Evolutionary conservation across 30 jellyfish, hydroid and myxozoan species (phyloP), one percentile per base, ranked within the genome.

Genomic region (Chironex yamaguchii): DNA sequence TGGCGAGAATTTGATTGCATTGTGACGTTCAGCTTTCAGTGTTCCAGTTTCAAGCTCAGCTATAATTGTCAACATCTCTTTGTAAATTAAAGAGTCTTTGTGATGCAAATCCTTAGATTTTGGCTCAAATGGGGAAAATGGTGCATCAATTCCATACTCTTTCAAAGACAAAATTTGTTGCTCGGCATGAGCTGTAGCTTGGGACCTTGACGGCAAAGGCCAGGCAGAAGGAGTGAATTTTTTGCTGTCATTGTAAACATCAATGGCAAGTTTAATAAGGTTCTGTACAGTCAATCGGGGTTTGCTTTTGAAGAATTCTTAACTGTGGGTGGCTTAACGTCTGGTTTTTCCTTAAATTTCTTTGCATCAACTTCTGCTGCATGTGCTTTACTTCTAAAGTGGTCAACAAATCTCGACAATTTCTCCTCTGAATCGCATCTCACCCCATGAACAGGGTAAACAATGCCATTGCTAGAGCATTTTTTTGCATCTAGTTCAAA

Each of bases 341-440:
- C 25, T 35, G 36, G n/a, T 34, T 36, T 73, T 49, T 73, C 86
- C 32, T 29, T 73, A 25, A 73, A 34, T 22, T 17, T 73, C 1
- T 49, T 34, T 73, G 86, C 86, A 68, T 68, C 82, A 68, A 68
- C 82, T 68, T 63, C 82, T 68, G 82, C 82, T 68, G 3, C 29
- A 26, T 68, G 82, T 34, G 73, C 75, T 1, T 30, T 34, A 29
- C 82, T 27, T 68, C 68, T 27, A 33, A 68, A 68, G 36, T 68
- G 73, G 82, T 68, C 75, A 34, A 33, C 73, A 28, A 68, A 30
- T 29, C 36, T n/a, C n/a, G n/a, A n/a, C n/a, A n/a, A n/a, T n/a
- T n/a, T 68, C 25, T 68, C 82, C 68, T 29, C 68, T 68, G 82
- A 33, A 68, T 68, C 82, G 26, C 82, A 29, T 68, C 82, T 68